Evolutionary conservation across 2,113 vertebrate genomes (phyloP).

Genomic region (Cisticola juncidis): DNA sequence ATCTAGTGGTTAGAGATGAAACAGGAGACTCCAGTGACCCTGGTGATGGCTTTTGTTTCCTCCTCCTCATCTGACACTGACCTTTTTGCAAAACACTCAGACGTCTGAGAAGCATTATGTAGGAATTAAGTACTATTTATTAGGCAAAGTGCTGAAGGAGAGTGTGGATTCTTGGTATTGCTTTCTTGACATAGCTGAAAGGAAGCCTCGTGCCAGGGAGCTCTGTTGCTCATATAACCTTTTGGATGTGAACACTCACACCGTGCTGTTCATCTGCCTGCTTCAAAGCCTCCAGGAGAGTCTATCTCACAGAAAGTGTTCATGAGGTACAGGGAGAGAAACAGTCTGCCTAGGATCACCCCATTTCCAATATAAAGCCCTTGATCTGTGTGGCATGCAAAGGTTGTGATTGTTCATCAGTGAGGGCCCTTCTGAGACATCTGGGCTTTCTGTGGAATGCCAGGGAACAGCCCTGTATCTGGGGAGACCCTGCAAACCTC

Average conservation of each 20-base stretch:
- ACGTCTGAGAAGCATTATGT: not conserved
- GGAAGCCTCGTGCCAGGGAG: not conserved
- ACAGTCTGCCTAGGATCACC: not conserved
- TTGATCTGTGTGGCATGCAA: not conserved
- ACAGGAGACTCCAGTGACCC: not conserved
- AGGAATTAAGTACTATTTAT: not conserved
- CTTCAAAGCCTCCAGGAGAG: not conserved
- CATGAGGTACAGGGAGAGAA: not conserved
- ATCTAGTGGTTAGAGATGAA: not conserved
- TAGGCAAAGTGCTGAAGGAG: not conserved
- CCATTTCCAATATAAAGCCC: not conserved
- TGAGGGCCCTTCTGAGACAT: not conserved
- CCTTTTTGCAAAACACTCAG: not conserved
- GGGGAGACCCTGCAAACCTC: not conserved
- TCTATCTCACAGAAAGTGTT: not conserved
- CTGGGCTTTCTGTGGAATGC: not conserved
- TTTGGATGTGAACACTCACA: fast-evolving
- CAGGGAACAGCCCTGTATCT: fast-evolving
- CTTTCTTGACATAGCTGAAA: not conserved
- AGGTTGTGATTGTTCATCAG: not conserved
- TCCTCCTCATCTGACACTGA: not conserved
- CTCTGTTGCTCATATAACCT: not conserved
- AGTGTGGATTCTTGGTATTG: not conserved
- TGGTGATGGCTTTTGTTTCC: not conserved
- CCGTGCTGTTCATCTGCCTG: not conserved